These are phyloP conservation scores for Sphaerophoria taeniata DNA, from an alignment of 2,888 invertebrate genomes.

Conservation along the genomic window DNA sequence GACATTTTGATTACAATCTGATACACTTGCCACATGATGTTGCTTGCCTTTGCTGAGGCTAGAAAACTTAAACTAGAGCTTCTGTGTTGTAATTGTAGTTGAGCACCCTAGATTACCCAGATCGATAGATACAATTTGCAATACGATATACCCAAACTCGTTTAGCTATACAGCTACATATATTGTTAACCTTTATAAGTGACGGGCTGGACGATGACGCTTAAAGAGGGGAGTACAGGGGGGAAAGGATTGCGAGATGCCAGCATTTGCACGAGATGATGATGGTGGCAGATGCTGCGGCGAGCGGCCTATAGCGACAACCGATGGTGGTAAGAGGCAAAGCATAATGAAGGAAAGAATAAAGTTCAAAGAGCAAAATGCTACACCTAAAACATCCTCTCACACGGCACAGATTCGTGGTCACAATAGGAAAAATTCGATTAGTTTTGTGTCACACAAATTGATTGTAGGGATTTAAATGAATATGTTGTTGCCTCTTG, in stretches of 20 bases:
- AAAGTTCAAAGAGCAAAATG: conserved; percentile 55
- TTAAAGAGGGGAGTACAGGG: background rate
- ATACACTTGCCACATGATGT: conserved; percentile 71
- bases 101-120: conserved; percentile 72
- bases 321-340: background rate
- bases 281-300: background rate
- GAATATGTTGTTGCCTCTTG: conserved; percentile 65
- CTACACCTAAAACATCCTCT: conserved; percentile 46
- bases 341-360: conserved; percentile 16
- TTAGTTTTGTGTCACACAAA: conserved; percentile 74
- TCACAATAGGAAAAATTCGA: conserved; percentile 70
- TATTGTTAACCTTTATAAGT: conserved; percentile 3
- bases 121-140: conserved; percentile 73
- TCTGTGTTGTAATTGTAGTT: conserved; percentile 68
- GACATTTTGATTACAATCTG: conserved; percentile 73
- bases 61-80: conserved; percentile 19
- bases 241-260: background rate
- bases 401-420: conserved; percentile 51
- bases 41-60: conserved; percentile 3
- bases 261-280: background rate
- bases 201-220: background rate
- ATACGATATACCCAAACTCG: too few relatives aligned
- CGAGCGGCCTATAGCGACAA: background rate
- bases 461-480: conserved; percentile 74
- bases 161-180: background rate